Base-by-base conservation (phyloP, 2,113 vertebrate genomes). In the Brienomyrus longianalis region DNA sequence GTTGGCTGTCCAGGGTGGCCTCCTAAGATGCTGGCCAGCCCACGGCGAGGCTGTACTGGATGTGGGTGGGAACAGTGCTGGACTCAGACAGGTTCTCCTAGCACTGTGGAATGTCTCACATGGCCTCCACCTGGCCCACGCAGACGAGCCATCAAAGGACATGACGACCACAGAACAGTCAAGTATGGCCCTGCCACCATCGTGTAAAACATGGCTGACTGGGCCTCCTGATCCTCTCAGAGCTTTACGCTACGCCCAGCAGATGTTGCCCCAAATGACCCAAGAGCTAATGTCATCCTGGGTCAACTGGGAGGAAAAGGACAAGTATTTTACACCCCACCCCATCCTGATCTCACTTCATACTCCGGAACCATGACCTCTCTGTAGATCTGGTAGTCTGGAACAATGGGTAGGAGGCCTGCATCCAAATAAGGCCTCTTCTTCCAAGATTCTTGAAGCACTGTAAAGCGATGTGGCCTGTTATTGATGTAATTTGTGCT, bases 151-250 rank as follows among this genome's bases (percentile, higher is more conserved):
- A 84, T 47, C 39, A 84, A 84, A 84, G 45, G 45, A 84, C 83
- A 47, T 23, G 45, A 84, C 39, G 21, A 1, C 43, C 39, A 27
- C 45, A 48, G 45, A 84, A 45, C 51, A 23, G 23, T 9, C 21
- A 47, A 48, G 21, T 23, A 48, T 47, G 45, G 19, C 19, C 19
- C 43, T 43, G 35, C 54, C 52, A 45, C 52, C 35, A 59, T 39
- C 31, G 86, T 54, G 86, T 59, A 88, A 62, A 59, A 31, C 52
- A 59, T 88, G 86, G 52, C 21, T 27, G 74, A 80, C 74, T 80
- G 74, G 74, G 35, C 31, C 35, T 80, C 74, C 31, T 17, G 70
- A 31, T 48, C 83, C 83, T 47, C 47, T n/a, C 45, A 23, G 83
- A 84, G 45, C 15, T 84, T n/a, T 84, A 47, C 0, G 45, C 23